Evolutionary conservation across 30 jellyfish, hydroid and myxozoan genomes (phyloP).

Genomic region (Aurelia sp.): DNA sequence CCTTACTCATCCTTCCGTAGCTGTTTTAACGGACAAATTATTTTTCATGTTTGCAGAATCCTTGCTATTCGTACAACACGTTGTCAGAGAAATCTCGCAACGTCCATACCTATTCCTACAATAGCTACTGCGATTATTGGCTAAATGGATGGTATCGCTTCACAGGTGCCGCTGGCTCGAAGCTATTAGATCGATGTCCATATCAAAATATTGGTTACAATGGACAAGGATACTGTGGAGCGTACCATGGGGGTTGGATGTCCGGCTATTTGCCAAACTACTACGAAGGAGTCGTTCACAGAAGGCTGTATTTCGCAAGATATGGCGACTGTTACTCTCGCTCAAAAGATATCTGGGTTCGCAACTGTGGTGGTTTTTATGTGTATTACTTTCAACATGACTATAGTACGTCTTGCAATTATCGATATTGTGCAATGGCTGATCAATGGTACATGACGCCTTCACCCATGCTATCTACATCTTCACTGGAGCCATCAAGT

Average conservation of each 20-base stretch:
- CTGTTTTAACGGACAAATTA: not conserved
- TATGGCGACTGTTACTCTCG: slow-evolving; percentile 16
- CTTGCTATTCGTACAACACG: slow-evolving; percentile 31
- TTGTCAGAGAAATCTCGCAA: slow-evolving; percentile 32
- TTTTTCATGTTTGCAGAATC: not conserved
- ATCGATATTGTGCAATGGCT: slow-evolving; percentile 45
- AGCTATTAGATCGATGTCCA: slow-evolving; percentile 27
- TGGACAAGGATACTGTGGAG: slow-evolving; percentile 35
- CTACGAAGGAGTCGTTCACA: slow-evolving; percentile 38
- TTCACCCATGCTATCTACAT: not conserved
- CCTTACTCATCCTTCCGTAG: too few species aligned
- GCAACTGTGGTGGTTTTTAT: slow-evolving; percentile 45
- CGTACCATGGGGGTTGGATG: slow-evolving; percentile 41
- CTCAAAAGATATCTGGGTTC: slow-evolving; percentile 12
- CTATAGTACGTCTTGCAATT: not conserved
- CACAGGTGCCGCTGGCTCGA: slow-evolving; percentile 39
- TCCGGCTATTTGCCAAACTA: slow-evolving; percentile 29
- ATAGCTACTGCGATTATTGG: not conserved
- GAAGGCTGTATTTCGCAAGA: slow-evolving; percentile 41
- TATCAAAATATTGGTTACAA: not conserved
- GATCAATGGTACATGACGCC: not conserved
- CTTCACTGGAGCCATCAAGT: too few species aligned
- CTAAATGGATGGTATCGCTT: slow-evolving; percentile 63
- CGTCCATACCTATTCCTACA: not conserved
- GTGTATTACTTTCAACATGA: slow-evolving; percentile 19